Conservation (phyloP, 2,888 invertebrate genomes). For the Acrobasis consociella region DNA sequence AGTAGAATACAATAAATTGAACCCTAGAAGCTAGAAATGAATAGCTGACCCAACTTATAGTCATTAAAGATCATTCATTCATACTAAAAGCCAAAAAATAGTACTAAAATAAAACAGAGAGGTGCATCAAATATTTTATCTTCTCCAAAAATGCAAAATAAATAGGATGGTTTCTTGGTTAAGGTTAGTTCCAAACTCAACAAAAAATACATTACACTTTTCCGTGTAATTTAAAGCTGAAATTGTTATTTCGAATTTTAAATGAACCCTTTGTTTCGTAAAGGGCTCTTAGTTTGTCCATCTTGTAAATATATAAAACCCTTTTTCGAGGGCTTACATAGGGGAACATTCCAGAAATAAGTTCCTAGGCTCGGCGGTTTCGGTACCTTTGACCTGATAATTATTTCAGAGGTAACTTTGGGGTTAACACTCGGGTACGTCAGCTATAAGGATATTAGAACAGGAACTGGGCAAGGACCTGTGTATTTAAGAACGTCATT, state of each 20-base stretch:
- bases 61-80: too few species aligned
- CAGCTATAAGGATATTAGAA: not conserved
- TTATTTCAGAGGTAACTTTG: not conserved
- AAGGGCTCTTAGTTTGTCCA: not conserved
- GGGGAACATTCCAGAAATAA: conserved; percentile 2
- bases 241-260: not conserved
- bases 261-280: not conserved
- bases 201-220: not conserved
- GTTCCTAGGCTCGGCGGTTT: not conserved
- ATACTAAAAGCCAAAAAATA: too few species aligned
- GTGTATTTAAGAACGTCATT: too few species aligned
- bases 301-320: conserved; percentile 6
- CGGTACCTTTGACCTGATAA: conserved; percentile 2
- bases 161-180: not conserved
- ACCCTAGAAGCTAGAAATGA: too few species aligned
- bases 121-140: too few species aligned
- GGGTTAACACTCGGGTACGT: not conserved
- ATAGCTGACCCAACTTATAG: too few species aligned
- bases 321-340: not conserved
- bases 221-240: not conserved
- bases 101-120: too few species aligned
- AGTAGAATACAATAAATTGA: too few species aligned
- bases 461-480: not conserved
- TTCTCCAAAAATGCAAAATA: not conserved
- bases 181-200: not conserved